Evolutionary conservation across 2,113 vertebrate genomes (phyloP), one percentile per base, ranked within the genome.

Genomic region (Gobiocypris rarus): DNA sequence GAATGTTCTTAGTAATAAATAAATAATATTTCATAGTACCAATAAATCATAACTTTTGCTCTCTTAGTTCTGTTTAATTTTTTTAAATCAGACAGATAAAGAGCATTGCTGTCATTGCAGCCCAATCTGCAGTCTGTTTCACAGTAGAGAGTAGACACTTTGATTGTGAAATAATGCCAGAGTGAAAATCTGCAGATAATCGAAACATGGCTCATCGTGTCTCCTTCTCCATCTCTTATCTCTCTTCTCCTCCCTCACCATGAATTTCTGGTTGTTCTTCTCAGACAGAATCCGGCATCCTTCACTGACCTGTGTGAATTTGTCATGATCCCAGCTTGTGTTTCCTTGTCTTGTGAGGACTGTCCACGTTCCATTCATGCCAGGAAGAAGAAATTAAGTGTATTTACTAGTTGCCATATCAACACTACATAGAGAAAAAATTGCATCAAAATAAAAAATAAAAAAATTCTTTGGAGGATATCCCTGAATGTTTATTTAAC

Each of bases 131-230:
- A 26, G 70, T 73, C 17, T 56, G 0, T 76, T 76, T 38, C 50
- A n/a, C 50, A 13, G 50, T 13, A 56, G 28, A 75, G 26, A 56
- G 19, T 17, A 22, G 50, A 34, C 10, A n/a, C 3, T 38, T 77
- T 77, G 52, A 77, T 59, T 54, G 26, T 58, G 31, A 77, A n/a
- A 19, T 71, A 24, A 71, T 17, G 45, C 24, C 6, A 17, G 8
- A 28, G 43, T 41, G 54, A 41, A 34, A 76, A 75, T 22, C 74
- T 54, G 48, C 34, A 38, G 69, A 73, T 15, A 73, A 73, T 48
- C 69, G 2, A 2, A n/a, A 26, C 22, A 26, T n/a, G n/a, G n/a
- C 34, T 78, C 54, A 78, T 59, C 54, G 61, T 9, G 24, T 4
- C 70, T 28, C 48, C 43, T 48, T 24, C 31, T 34, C 19, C 11